Percentiles rank a stretch among this genome's conserved stretches.
Conservation (phyloP, 2,113 vertebrate species). For the Strigops habroptila region DNA sequence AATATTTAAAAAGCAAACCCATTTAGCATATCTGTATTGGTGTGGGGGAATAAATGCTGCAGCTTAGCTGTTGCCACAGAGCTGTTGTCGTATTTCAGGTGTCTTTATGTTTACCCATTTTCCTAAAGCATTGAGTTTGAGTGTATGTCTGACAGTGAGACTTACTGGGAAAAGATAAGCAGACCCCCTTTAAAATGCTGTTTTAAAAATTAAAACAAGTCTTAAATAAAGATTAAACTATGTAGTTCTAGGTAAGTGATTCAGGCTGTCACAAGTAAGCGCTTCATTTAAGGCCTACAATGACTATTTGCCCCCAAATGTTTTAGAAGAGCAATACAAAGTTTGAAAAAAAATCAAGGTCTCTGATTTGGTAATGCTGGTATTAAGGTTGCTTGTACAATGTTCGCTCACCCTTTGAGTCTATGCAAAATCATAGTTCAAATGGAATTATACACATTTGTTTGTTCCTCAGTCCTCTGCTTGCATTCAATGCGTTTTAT, state of each 20-base stretch:
- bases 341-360: not conserved
- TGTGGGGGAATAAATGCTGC: not conserved
- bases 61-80: not conserved
- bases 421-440: not conserved
- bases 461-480: not conserved
- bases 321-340: not conserved
- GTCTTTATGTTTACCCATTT: not conserved
- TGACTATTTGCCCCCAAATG: not conserved
- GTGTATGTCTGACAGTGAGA: not conserved
- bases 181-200: not conserved
- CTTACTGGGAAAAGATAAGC: not conserved
- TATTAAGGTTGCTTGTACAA: not conserved
- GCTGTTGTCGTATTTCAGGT: not conserved
- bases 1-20: not conserved
- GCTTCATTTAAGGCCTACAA: not conserved
- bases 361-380: not conserved
- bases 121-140: not conserved
- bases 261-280: not conserved
- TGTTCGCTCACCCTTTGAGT: not conserved
- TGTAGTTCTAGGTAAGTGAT: not conserved
- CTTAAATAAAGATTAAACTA: not conserved
- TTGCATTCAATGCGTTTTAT: not conserved
- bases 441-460: not conserved
- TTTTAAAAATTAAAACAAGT: not conserved
- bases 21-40: not conserved